Base-by-base conservation (phyloP, 2,113 vertebrate genomes). In the Tiliqua scincoides region DNA sequence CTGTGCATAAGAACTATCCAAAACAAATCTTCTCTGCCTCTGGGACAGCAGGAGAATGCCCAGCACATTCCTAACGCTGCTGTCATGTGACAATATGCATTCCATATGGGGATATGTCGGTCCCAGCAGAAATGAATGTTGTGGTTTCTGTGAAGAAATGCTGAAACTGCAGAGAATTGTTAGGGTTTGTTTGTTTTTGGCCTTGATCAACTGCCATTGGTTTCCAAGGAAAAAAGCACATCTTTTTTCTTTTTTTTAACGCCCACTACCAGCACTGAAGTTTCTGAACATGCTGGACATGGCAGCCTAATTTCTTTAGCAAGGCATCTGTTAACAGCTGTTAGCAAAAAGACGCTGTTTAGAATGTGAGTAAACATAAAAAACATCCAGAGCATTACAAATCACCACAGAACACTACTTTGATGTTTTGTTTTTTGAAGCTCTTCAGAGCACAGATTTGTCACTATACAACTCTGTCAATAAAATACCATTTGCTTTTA, bases 331-430 rank as follows among this genome's bases (percentile, higher is more conserved):
- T 87, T 85, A 85, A 85, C 84, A 89, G 12, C 90, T 54, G 17
- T 91, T 85, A 1, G 83, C 62, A 87, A 90, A 85, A 59, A 85
- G 17, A 75, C 52, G 65, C 14, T 23, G 87, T 6, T 78, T 67
- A 9, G 85, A 59, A 1, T 83, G 71, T n/a, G 86, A 83, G 52
- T 83, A 87, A 92, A 89, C 17, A 83, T 1, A 40, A 89, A 83
- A 72, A 61, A 71, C 40, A 89, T 91, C 65, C 78, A 23, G 61
- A 85, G 30, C 72, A 76, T 40, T 85, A 79, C 25, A 89, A 89
- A 92, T 89, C 10, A 59, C 65, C 75, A 89, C 84, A 75, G 84
- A 91, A 81, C 3, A 80, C 70, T n/a, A n/a, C 65, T 82, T 80
- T 87, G 82, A 52, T 89, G 88, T 87, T 52, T 71, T 73, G 2